Evolutionary conservation across 2,113 vertebrate species (phyloP).

Genomic region (Corydoras maculifer): DNA sequence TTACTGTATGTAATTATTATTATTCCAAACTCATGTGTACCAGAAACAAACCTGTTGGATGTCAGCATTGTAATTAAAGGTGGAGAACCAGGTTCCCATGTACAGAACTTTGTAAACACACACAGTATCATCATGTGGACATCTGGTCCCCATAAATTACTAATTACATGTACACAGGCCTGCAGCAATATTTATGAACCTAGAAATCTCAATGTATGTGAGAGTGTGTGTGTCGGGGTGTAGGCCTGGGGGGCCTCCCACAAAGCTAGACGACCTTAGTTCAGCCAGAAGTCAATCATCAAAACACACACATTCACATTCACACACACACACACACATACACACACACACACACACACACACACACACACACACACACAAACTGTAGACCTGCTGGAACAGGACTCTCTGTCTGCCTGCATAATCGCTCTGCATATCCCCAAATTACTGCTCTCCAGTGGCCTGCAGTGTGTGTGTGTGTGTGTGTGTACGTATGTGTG

Average conservation of each 20-base stretch:
- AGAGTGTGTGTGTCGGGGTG: conserved; percentile 9
- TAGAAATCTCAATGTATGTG: background rate
- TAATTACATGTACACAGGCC: background rate
- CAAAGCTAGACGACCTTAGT: background rate
- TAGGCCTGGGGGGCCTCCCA: conserved; percentile 12
- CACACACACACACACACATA: background rate
- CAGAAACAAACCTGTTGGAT: no score
- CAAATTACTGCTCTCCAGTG: conserved; percentile 41
- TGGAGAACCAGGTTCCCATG: no score
- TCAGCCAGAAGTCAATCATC: background rate
- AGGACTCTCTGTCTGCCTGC: conserved; percentile 37
- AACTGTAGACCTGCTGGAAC: conserved; percentile 31
- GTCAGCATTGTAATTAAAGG: no score
- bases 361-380: conserved; percentile 9
- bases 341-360: conserved; percentile 6
- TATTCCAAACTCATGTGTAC: no score
- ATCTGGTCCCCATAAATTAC: no score
- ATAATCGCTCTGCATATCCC: conserved; percentile 44
- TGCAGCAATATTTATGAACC: background rate
- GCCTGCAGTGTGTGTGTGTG: conserved; percentile 24
- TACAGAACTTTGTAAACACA: no score
- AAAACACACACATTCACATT: background rate
- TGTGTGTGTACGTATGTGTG: conserved; percentile 27
- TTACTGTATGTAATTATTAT: no score
- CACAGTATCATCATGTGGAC: no score